Evolutionary conservation across 2,888 invertebrate genomes (phyloP), one percentile per base, ranked within the genome.

Genomic region (Agrochola litura): DNA sequence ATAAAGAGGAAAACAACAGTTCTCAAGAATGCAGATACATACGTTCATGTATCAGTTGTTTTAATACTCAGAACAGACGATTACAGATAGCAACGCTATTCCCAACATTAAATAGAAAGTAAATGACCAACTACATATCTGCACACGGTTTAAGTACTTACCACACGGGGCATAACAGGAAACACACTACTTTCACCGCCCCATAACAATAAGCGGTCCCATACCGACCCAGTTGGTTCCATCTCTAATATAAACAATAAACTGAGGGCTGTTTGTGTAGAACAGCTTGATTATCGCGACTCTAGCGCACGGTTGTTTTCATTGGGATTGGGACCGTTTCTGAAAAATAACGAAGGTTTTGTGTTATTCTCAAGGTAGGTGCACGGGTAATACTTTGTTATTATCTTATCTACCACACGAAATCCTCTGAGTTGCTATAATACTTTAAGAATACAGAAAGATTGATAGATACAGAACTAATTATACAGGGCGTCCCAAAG

Each of bases 161-260:
- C 70, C 86, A 74, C 75, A 74, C 68, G 72, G 71, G 68, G 68
- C 63, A 77, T 76, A 73, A 78, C 77, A 76, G 78, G 77, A 56
- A 68, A 81, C 81, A 74, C 72, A 70, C 63, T 41, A 81, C 67
- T 76, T 73, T 77, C 30, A 54, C 30, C 43, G 65, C 37, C 56
- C 68, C 77, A 54, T 86, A 88, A 86, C 83, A 77, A 76, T 83
- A 81, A 86, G 80, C 72, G 75, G 76, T 73, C 68, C 73, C 84
- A 66, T 46, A 60, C 81, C 81, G 75, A 88, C 83, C 77, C 76
- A 76, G 75, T 85, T 77, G 14, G 77, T 72, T 73, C 61, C 77
- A 82, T 77, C 80, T 77, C 63, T 76, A 78, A 71, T 68, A 73
- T 81, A 81, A 83, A 83, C 80, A 80, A 74, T 77, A 69, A 84